Evolutionary conservation across 1,140 invertebrate species (phyloP), one percentile per base, ranked within the genome.

Genomic region (Coboldia fuscipes): DNA sequence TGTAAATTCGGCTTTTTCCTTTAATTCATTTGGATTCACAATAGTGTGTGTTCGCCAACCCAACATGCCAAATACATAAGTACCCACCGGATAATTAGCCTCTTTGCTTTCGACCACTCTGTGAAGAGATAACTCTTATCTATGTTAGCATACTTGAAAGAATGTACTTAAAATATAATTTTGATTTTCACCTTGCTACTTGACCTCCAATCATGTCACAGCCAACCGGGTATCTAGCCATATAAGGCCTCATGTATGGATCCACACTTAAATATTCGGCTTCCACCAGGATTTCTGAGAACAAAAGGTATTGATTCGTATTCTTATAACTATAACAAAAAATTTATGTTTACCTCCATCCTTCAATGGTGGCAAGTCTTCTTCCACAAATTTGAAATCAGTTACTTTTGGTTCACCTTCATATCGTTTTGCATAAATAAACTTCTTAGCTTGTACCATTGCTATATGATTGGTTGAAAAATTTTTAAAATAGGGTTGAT

Each of bases 251-350:
- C 70, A 75, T 74, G 39, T 75, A 77, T 22, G 74, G 73, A 50
- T 78, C 75, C 3, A 77, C 71, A 36, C 71, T 75, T 2, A 75
- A 41, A 42, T 64, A 75, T 42, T 71, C 62, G 7, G 72, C 72
- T 58, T 76, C 55, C 13, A 61, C 56, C 23, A 75, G 51, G 45
- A 68, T 65, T 51, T 78, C 70, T 74, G 45, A 38, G 63, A 61
- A 15, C 7, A 30, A 30, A 9, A 7, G 6, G 9, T 13, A 9
- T 7, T 7, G 6, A 9, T 7, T n/a, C 14, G 7, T 13, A 6
- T n/a, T 16, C 12, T 9, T 10, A 7, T 16, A 30, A n/a, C 7
- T n/a, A 6, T n/a, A 10, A 7, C 13, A 7, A 6, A 7, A 7
- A 6, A 30, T 13, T 10, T 12, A 32, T 9, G n/a, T 4, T 32